phyloP scores from a whole-genome alignment of 1,140 invertebrate species.

The Drosophila biarmipes region DNA sequence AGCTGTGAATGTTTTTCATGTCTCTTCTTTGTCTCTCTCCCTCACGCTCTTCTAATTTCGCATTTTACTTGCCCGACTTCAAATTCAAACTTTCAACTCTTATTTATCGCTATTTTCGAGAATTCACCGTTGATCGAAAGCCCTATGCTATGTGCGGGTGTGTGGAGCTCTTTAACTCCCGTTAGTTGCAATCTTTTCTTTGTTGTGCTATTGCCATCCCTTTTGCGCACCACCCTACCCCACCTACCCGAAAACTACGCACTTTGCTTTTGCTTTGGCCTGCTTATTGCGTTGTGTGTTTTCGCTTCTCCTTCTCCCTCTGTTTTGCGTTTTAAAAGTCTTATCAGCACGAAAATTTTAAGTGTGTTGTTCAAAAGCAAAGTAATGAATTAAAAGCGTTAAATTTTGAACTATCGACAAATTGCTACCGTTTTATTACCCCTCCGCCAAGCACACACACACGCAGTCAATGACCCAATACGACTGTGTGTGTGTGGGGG shows the following conservation, averaged over 20 bases:
- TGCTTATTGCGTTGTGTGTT: constrained; percentile 69
- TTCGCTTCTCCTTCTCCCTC: constrained; percentile 37
- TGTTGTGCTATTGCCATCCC: constrained; percentile 25
- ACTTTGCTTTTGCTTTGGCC: constrained; percentile 70
- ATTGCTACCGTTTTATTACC: constrained; percentile 19
- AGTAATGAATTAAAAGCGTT: constrained; percentile 27
- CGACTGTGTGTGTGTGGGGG: constrained; percentile 13
- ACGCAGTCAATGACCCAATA: constrained; percentile 53
- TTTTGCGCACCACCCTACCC: constrained; percentile 16
- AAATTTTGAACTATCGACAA: constrained; percentile 7
- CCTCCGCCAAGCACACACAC: constrained; percentile 21
- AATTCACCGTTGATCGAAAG: constrained; percentile 25
- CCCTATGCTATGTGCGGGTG: constrained; percentile 1
- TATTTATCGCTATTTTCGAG: constrained; percentile 38
- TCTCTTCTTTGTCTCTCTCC: constrained; percentile 17
- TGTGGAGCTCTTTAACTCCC: constrained; percentile 26
- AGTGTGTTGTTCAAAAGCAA: constrained; percentile 15
- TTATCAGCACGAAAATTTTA: constrained; percentile 61
- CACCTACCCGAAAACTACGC: constrained; percentile 61
- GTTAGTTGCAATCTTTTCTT: constrained; percentile 29
- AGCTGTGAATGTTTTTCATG: constrained; percentile 54
- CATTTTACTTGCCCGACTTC: constrained; percentile 1
- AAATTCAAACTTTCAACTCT: constrained; percentile 20
- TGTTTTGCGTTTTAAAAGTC: constrained; percentile 76
- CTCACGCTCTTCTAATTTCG: constrained; percentile 4